Evolutionary conservation across 2,797 vertebrate genomes (phyloP).

Genomic region (Acipenser oxyrinchus): DNA sequence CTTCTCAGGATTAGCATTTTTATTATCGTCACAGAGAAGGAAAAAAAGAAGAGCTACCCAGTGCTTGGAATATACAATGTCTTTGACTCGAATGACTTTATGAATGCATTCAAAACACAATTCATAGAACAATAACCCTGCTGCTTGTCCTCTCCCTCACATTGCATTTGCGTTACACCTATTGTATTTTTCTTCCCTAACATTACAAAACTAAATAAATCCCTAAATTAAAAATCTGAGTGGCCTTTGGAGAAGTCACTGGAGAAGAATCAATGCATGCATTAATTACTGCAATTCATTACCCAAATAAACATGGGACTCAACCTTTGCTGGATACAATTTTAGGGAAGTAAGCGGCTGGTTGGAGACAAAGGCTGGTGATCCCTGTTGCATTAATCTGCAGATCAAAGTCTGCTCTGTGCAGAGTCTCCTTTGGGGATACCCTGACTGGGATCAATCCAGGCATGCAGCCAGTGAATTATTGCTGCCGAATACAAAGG

Average conservation of each 20-base stretch:
- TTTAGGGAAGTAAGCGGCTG: conserved; percentile 68
- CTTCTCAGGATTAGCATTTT: conserved; percentile 70
- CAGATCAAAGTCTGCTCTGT: conserved; percentile 75
- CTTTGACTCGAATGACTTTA: conserved; percentile 52
- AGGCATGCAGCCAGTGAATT: conserved; percentile 75
- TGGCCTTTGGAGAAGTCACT: conserved; percentile 80
- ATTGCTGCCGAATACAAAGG: conserved; percentile 88
- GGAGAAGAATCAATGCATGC: conserved; percentile 84
- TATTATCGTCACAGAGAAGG: conserved; percentile 49
- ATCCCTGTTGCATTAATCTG: conserved; percentile 82
- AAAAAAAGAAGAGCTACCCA: conserved; percentile 26
- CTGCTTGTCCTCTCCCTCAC: conserved; percentile 40
- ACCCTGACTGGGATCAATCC: conserved; percentile 77
- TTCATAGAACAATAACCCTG: conserved; percentile 68
- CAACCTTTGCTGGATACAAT: conserved; percentile 80
- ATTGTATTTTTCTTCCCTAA: conserved; percentile 39
- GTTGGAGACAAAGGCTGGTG: conserved; percentile 75
- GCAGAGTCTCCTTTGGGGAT: conserved; percentile 75
- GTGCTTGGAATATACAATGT: conserved; percentile 23
- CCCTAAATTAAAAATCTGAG: conserved; percentile 95
- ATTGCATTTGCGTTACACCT: conserved; percentile 62
- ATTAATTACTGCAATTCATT: conserved; percentile 99
- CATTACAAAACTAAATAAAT: conserved; percentile 45
- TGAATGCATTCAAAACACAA: conserved; percentile 74
- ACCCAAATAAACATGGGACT: conserved; percentile 87